A percentile compares a stretch with the other conserved stretches of the same genome.
phyloP scores from a whole-genome alignment of 2,797 vertebrate species.

The Bradypodion pumilum region DNA sequence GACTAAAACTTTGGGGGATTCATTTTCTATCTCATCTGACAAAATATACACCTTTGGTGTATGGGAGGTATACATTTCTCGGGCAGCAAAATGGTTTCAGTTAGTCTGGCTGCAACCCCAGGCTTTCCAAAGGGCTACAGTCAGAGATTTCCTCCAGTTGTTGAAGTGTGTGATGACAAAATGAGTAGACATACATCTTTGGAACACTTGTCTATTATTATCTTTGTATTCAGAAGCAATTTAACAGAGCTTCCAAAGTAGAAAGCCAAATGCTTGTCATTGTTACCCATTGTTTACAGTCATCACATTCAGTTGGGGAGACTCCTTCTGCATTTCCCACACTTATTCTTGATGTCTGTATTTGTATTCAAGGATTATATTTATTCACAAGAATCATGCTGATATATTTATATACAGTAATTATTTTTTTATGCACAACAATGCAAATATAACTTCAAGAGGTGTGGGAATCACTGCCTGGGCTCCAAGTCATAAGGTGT shows the following conservation, averaged over 20 bases:
- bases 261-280: no score
- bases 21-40: not conserved
- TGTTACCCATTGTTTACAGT: no score
- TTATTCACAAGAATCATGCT: no score
- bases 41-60: not conserved
- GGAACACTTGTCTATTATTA: not conserved
- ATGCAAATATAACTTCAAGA: not conserved
- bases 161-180: not conserved
- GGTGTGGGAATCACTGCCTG: not conserved
- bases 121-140: not conserved
- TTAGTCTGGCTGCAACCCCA: not conserved
- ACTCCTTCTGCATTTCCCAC: no score
- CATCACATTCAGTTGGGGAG: no score
- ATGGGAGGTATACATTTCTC: not conserved
- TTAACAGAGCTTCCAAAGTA: constrained; percentile 7
- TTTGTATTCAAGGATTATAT: no score
- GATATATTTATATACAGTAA: not conserved
- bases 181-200: not conserved
- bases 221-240: not conserved
- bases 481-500: not conserved
- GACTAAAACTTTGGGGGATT: not conserved
- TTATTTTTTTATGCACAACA: constrained; percentile 15
- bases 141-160: not conserved
- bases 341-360: no score
- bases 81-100: not conserved